Conservation (phyloP, 2,888 invertebrate genomes). For the Nysson spinosus region DNA sequence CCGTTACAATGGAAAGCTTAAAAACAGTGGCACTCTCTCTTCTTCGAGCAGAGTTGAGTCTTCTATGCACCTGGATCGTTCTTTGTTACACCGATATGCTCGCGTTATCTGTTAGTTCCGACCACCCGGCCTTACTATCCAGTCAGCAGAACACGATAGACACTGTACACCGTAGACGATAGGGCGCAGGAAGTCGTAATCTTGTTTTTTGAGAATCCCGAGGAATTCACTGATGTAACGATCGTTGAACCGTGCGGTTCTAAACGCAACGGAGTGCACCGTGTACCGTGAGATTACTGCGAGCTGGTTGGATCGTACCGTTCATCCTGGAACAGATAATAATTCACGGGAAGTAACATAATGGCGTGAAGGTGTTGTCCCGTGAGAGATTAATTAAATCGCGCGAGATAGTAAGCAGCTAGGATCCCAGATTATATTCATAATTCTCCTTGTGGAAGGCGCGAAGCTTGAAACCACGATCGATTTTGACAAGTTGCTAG, state of each 20-base stretch:
- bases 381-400: constrained; percentile 1
- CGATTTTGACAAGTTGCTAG: constrained; percentile 34
- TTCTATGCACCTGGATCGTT: constrained; percentile 55
- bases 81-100: constrained; percentile 49
- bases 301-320: constrained; percentile 5
- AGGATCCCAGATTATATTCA: background rate
- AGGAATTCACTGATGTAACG: background rate
- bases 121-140: constrained; percentile 44
- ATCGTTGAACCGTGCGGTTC: background rate
- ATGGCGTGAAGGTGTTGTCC: constrained; percentile 5
- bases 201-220: constrained; percentile 34
- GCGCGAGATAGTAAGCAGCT: constrained; percentile 20
- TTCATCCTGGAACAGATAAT: background rate
- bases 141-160: constrained; percentile 32
- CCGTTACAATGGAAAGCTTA: constrained; percentile 50
- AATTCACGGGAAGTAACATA: constrained; percentile 43
- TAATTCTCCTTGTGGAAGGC: background rate
- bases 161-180: constrained; percentile 40
- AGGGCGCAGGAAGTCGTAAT: constrained; percentile 60
- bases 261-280: constrained; percentile 8
- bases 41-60: background rate
- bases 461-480: too few species aligned
- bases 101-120: constrained; percentile 45
- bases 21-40: constrained; percentile 23
- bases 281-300: constrained; percentile 2